Base-by-base conservation (phyloP, 64 coral and sea anemone genomes). In the Pachyseris speciosa region DNA sequence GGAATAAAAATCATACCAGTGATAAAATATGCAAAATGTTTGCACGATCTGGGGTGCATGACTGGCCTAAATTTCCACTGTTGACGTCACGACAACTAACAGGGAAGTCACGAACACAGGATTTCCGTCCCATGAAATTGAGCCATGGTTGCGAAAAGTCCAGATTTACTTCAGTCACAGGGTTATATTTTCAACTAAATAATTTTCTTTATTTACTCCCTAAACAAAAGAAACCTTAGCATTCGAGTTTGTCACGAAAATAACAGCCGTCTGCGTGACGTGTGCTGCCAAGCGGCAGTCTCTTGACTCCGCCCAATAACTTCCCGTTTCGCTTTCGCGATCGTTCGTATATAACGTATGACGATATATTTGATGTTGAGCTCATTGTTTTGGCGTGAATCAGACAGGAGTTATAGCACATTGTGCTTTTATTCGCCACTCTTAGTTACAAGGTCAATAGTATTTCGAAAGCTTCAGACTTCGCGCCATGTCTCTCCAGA, bases 401-500 rank as follows among this genome's bases (percentile, higher is more conserved):
- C 29, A 30, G 2, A 41, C 69, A 39, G 19, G 19, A 72, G 9
- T 25, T 78, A 22, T 57, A 2, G 17, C 47, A 37, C 77, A 51
- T 81, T 39, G 19, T 4, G 1, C 20, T 26, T 7, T 25, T 58
- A 1, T 22, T 10, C 20, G 34, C 20, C 17, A 36, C 34, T 12
- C 48, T 11, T 58, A 17, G 16, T 57, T 30, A 58, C 8, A 24
- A 20, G 7, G 33, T 81, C 1, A 25, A 8, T 0, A 52, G 15
- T 53, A 29, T 10, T 17, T 47, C 24, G 45, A 9, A 9, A 77
- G 25, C 17, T 53, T 33, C 22, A 29, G 44, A 55, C 45, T 34
- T 37, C 53, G 20, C 12, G 37, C 20, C 4, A 90, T 90, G 88
- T 75, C 75, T 64, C 30, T 90, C 2, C 61, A 69, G 53, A 22